Base-by-base conservation (phyloP, 2,113 vertebrate species). In the Halichoeres trimaculatus region DNA sequence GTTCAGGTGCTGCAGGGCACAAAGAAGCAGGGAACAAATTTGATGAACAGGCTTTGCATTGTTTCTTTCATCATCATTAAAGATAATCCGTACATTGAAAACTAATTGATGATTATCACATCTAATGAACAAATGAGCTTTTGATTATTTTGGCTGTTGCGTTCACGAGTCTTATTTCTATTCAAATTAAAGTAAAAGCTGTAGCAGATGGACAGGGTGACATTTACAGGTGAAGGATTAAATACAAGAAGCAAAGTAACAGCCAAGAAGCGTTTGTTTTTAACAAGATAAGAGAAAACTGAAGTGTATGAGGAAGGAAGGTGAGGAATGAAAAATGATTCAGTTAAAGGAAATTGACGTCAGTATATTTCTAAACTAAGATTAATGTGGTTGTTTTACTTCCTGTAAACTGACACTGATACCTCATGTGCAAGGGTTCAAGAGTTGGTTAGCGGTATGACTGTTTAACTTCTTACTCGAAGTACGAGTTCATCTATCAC, bases 1-100 rank as follows among this genome's bases (percentile, higher is more conserved):
- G 91, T 99, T 99, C 77, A 99, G 93, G 86, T 99, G 96, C 98
- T 99, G 84, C 0, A 13, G 43, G 20, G 22, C 47, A 55, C 26
- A 17, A 26, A 2, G 68, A 59, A 53, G 3, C 59, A 5, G 20
- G 2, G 6, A 5, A 10, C 1, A 19, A 66, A 58, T 10, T 0
- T 1, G 24, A 36, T 24, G n/a, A n/a, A 2, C 1, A 7, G 17
- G 17, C 16, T 34, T n/a, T 8, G 8, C 38, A n/a, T 57, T 6
- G 3, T 30, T 30, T 30, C 6, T 30, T 30, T 30, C 6, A 4
- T 30, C 30, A 30, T 30, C 6, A 30, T 30, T 30, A 6, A 30
- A 30, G 30, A 40, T 40, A 5, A 10, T 40, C 9, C 12, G 2
- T 13, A 11, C 9, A n/a, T 40, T 10, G 2, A 11, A 40, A 40